phyloP scores from a whole-genome alignment of 2,888 invertebrate species.

The Drosophila paranaensis region DNA sequence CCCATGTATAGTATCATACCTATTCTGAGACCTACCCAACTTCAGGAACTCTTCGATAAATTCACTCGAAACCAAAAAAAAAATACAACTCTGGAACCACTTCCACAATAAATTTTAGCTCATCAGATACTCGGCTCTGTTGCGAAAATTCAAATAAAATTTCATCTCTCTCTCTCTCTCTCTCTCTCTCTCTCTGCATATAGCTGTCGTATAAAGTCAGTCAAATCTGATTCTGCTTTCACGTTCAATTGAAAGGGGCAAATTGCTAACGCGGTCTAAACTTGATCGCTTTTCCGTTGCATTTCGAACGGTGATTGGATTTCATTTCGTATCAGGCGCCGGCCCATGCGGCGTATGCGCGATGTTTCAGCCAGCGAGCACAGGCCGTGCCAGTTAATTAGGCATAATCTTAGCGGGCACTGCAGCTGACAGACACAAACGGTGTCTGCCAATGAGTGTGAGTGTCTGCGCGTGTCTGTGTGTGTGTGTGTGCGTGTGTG shows the following conservation, averaged over 20 bases:
- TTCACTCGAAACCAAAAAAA: no score
- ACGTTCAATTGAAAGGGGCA: background rate
- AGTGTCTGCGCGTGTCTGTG: background rate
- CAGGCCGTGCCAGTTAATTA: slow-evolving; percentile 48
- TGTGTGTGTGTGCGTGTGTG: background rate
- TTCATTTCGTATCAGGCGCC: background rate
- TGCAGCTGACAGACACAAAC: slow-evolving; percentile 49
- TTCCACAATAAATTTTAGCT: no score
- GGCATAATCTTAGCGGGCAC: slow-evolving; percentile 49
- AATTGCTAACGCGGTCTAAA: background rate
- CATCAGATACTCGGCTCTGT: no score
- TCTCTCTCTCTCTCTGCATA: background rate
- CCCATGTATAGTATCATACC: no score
- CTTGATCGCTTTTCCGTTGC: background rate
- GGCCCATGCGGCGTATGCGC: slow-evolving; percentile 38
- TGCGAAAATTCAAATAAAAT: no score
- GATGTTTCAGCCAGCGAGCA: slow-evolving; percentile 21
- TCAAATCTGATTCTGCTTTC: background rate
- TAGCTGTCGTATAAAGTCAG: background rate
- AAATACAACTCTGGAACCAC: no score
- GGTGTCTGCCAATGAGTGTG: no score
- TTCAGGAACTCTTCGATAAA: no score
- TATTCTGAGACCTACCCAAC: no score
- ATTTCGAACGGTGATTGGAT: background rate
- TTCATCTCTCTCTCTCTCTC: no score